phyloP scores from a whole-genome alignment of 2,888 invertebrate species.

The Hemistola chrysoprasaria region DNA sequence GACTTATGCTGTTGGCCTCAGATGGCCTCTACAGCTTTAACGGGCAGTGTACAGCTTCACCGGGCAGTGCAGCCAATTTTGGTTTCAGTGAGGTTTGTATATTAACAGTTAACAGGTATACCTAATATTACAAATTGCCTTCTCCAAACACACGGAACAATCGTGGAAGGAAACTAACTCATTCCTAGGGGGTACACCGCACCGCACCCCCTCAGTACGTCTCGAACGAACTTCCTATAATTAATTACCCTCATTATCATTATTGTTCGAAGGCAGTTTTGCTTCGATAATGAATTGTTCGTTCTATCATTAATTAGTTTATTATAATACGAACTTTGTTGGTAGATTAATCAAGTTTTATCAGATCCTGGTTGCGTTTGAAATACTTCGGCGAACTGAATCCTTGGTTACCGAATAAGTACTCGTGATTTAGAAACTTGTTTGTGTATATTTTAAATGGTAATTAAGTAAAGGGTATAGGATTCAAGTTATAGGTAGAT shows the following conservation, averaged over 20 bases:
- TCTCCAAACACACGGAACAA: conserved; percentile 41
- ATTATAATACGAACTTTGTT: conserved; percentile 80
- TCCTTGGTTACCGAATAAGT: neutral
- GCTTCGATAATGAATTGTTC: conserved; percentile 82
- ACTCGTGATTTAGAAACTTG: neutral
- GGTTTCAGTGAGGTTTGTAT: too few relatives aligned
- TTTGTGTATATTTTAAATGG: too few relatives aligned
- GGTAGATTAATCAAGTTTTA: conserved; percentile 79
- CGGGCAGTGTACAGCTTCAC: too few relatives aligned
- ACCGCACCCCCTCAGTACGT: conserved; percentile 63
- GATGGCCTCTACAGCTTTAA: too few relatives aligned
- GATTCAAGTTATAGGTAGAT: too few relatives aligned
- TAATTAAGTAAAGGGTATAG: too few relatives aligned
- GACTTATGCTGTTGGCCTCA: too few relatives aligned
- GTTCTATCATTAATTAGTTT: conserved; percentile 81
- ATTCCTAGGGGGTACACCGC: conserved; percentile 41
- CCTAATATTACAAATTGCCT: conserved; percentile 28
- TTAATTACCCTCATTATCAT: conserved; percentile 83
- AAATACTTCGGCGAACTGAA: conserved; percentile 26
- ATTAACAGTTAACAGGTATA: too few relatives aligned
- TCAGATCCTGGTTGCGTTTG: conserved; percentile 50
- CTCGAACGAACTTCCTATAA: conserved; percentile 80
- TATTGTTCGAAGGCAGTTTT: conserved; percentile 82
- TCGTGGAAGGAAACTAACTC: conserved; percentile 26
- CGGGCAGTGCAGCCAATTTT: too few relatives aligned